Percentiles rank a stretch among this genome's conserved stretches.
Conservation (phyloP, 2,888 invertebrate genomes). For the Itoplectis maculator region DNA sequence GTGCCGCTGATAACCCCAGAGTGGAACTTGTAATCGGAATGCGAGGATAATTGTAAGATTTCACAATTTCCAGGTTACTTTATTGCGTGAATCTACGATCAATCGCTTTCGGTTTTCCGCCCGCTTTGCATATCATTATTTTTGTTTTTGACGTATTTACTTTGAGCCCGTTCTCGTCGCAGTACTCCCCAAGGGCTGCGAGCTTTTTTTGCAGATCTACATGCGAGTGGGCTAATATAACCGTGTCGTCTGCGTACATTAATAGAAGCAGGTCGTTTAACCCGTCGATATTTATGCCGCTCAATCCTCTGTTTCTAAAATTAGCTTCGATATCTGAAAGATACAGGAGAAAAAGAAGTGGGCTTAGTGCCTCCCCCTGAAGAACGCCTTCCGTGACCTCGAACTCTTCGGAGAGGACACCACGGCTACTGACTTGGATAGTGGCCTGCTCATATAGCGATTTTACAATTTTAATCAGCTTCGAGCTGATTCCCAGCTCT, state of each 20-base stretch:
- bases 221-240: not conserved
- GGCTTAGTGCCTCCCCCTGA: not conserved
- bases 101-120: not conserved
- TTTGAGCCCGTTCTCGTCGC: not conserved
- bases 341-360: not conserved
- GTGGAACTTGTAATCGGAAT: not conserved
- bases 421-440: not conserved
- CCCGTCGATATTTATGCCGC: conserved; percentile 3
- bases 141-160: conserved; percentile 3
- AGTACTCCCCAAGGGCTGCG: not conserved
- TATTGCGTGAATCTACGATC: not conserved
- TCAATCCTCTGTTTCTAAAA: not conserved
- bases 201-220: conserved; percentile 3
- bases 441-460: not conserved
- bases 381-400: no score
- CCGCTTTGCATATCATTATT: conserved; percentile 14
- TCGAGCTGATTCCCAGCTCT: not conserved
- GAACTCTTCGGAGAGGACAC: not conserved
- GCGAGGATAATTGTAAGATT: not conserved
- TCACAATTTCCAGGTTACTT: no score
- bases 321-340: not conserved
- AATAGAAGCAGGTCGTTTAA: not conserved
- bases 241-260: not conserved
- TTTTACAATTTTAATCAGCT: not conserved
- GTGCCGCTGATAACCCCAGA: not conserved